Base-by-base conservation (phyloP, 2,113 vertebrate species). In the Actinemys pallida region DNA sequence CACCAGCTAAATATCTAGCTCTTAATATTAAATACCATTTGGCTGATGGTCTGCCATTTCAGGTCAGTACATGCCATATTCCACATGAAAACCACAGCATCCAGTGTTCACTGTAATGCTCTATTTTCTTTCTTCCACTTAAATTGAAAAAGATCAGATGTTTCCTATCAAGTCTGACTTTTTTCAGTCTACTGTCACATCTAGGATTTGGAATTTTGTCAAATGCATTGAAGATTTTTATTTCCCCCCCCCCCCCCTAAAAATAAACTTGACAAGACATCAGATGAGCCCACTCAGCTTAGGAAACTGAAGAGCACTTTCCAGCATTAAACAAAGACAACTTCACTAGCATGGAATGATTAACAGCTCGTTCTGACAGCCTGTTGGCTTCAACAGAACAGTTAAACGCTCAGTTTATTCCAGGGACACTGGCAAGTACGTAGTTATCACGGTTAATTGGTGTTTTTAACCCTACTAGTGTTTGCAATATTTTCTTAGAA, bases 81-180 rank as follows among this genome's bases (percentile, higher is more conserved):
- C 95, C 94, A 86, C 89, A 88, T 95, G 96, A 93, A 89, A 92
- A 82, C 92, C 83, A 47, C 82, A 69, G 54, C 79, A 89, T 50
- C 87, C 93, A 93, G 83, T 90, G 78, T 85, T 94, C 62, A 39
- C 84, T 86, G 89, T 92, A 91, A 83, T 87, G 24, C 75, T 78
- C 25, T 78, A 47, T 78, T 78, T 78, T 45, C 75, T 78, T 45
- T 78, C 11, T 45, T 29, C 24, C 25, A 88, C 90, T 93, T 81
- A 93, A 96, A 90, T 96, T 94, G 72, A 79, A 92, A 86, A 94
- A 85, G 31, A 90, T 35, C 2, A 31, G 69, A 59, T 90, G 96
- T 95, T 92, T 97, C 95, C 95, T 96, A 96, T 92, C 86, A 57
- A 76, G 94, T 96, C 95, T 95, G 91, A 88, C 86, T 83, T 59